Base-by-base conservation (phyloP, 2,888 invertebrate genomes). In the Caradrina kadenii region DNA sequence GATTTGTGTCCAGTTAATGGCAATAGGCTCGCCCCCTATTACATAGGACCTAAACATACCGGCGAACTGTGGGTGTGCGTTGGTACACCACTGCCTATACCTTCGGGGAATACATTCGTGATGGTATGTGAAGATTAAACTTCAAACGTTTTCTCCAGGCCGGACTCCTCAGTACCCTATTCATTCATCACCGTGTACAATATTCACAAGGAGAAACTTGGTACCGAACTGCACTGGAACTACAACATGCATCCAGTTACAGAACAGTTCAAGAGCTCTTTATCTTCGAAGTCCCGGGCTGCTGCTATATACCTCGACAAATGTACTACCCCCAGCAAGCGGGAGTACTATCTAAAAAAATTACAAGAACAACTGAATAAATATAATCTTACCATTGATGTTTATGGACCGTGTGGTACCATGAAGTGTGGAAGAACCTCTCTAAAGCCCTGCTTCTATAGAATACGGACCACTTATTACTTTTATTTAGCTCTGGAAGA, bases 401-500 rank as follows among this genome's bases (percentile, higher is more conserved):
- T 97, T 22, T 97, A 89, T 80, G 97, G 96, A 0, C 86, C 92
- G 39, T 97, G 97, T 86, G 96, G 96, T 0, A 48, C 77, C 0
- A 86, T 85, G 48, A 84, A 89, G 60, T 94, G 93, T 71, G 90
- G 82, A 15, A 87, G 87, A 45, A 88, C 81, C 49, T 87, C 88
- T 0, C 89, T 92, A 86, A 87, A 86, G 0, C 85, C 92, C 0
- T 95, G 93, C 73, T 92, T 92, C 66, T 92, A 89, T 83, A 93
- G 89, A 66, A 62, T 96, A 26, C 96, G 94, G 80, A 93, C 93
- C 56, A 93, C 96, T 64, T 98, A 98, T 88, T 97, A 96, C 86
- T 98, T 98, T 87, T 97, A 97, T 84, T 89, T 98, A 54, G 96
- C 96, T 0, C 96, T 98, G 85, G 98, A 98, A 90, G 97, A 98